Evolutionary conservation across 2,888 invertebrate genomes (phyloP).

Genomic region (Mythimna pallens): DNA sequence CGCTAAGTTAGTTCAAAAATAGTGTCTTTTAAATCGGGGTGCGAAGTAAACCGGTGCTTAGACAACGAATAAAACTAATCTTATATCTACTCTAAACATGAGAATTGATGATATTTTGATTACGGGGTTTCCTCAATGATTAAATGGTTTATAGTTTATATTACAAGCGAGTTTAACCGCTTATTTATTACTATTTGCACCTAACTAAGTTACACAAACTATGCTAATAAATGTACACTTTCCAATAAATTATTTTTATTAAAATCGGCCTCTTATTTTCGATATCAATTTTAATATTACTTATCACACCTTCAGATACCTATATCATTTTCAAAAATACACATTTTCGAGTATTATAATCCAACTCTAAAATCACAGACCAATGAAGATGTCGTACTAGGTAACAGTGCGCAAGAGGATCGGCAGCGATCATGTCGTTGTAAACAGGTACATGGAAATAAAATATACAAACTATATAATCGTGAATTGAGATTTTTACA

Average conservation of each 20-base stretch:
- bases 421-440: slow-evolving; percentile 24
- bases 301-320: slow-evolving; percentile 62
- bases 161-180: slow-evolving; percentile 39
- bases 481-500: neutral
- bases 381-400: slow-evolving; percentile 62
- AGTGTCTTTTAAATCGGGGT: slow-evolving; percentile 73
- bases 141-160: slow-evolving; percentile 40
- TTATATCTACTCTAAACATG: slow-evolving; percentile 49
- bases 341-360: slow-evolving; percentile 69
- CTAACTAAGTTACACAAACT: slow-evolving; percentile 61
- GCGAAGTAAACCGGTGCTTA: slow-evolving; percentile 79
- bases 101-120: slow-evolving; percentile 51
- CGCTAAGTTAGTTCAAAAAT: slow-evolving; percentile 68
- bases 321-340: slow-evolving; percentile 75
- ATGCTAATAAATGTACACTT: slow-evolving; percentile 62
- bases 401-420: slow-evolving; percentile 55
- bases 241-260: slow-evolving; percentile 67
- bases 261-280: slow-evolving; percentile 62
- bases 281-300: slow-evolving; percentile 54
- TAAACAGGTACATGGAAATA: slow-evolving; percentile 59
- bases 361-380: slow-evolving; percentile 69
- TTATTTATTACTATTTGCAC: slow-evolving; percentile 45
- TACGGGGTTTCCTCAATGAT: slow-evolving; percentile 56
- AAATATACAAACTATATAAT: slow-evolving; percentile 49
- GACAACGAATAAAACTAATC: slow-evolving; percentile 59